These are phyloP conservation scores for Eupithecia insigniata DNA, from an alignment of 2,888 invertebrate genomes.

Conservation along the genomic window DNA sequence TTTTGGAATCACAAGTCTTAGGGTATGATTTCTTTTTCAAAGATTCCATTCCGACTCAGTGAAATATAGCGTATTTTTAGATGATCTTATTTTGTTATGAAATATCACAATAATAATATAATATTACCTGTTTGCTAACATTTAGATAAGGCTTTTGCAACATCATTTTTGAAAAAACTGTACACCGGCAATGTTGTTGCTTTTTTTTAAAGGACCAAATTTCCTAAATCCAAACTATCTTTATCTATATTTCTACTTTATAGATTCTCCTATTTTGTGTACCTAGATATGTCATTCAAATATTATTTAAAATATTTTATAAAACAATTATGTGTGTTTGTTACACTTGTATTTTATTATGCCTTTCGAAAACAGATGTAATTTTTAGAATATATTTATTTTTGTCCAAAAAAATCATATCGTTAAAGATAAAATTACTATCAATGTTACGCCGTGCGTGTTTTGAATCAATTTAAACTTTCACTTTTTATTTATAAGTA, in stretches of 20 bases:
- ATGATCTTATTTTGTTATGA: constrained; percentile 78
- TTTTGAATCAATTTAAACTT: constrained; percentile 39
- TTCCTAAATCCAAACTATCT: constrained; percentile 41
- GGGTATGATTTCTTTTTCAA: constrained; percentile 60
- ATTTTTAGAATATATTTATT: constrained; percentile 30
- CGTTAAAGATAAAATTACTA: constrained; percentile 23
- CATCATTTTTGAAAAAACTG: constrained; percentile 50
- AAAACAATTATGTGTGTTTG: constrained; percentile 16
- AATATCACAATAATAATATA: constrained; percentile 57
- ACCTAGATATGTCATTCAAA: constrained; percentile 32
- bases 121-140: constrained; percentile 61
- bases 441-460: constrained; percentile 30
- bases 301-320: constrained; percentile 31
- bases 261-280: constrained; percentile 40
- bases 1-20: constrained; percentile 64
- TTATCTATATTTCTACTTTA: constrained; percentile 26
- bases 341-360: constrained; percentile 28
- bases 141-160: constrained; percentile 68
- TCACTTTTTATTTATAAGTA: background rate
- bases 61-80: constrained; percentile 79
- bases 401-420: constrained; percentile 29
- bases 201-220: constrained; percentile 46
- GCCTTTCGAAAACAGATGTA: constrained; percentile 26
- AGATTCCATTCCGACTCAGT: constrained; percentile 55
- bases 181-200: constrained; percentile 44